These are phyloP conservation scores for Mesocentrotus franciscanus DNA, from an alignment of 53 echinoderm and acorn worm genomes.

Conservation along the genomic window DNA sequence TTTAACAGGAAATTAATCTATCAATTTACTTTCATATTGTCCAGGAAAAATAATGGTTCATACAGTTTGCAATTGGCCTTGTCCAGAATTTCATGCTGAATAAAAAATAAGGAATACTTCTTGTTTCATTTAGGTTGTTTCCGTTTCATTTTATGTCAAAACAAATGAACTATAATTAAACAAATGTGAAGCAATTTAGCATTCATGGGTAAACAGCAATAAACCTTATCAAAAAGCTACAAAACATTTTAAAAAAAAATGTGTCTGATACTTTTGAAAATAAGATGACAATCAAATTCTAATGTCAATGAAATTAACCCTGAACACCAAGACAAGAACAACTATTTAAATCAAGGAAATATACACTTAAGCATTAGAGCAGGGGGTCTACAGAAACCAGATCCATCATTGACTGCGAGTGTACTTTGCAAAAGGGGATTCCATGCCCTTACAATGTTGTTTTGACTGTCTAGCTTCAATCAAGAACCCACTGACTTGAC, in stretches of 20 bases:
- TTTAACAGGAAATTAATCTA: too few relatives aligned
- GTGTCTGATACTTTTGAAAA: neutral
- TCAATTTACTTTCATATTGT: neutral
- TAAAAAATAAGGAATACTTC: neutral
- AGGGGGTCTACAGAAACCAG: neutral
- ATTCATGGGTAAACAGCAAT: too few relatives aligned
- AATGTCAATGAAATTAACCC: neutral
- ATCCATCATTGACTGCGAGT: neutral
- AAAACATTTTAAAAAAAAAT: too few relatives aligned
- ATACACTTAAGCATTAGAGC: neutral
- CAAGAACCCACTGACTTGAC: slow-evolving; percentile 2
- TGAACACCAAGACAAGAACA: neutral
- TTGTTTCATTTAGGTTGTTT: neutral
- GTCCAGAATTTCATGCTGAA: too few relatives aligned
- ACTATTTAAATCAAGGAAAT: neutral
- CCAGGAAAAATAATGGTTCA: neutral
- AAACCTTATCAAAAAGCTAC: too few relatives aligned
- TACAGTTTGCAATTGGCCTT: neutral
- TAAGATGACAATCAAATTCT: neutral
- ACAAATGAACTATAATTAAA: neutral
- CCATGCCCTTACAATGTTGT: slow-evolving; percentile 31
- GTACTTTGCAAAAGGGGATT: neutral
- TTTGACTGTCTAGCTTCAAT: slow-evolving; percentile 49
- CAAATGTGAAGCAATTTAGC: too few relatives aligned
- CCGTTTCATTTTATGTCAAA: neutral